Conservation (phyloP, 2,113 vertebrate genomes). For the Sturnira hondurensis region DNA sequence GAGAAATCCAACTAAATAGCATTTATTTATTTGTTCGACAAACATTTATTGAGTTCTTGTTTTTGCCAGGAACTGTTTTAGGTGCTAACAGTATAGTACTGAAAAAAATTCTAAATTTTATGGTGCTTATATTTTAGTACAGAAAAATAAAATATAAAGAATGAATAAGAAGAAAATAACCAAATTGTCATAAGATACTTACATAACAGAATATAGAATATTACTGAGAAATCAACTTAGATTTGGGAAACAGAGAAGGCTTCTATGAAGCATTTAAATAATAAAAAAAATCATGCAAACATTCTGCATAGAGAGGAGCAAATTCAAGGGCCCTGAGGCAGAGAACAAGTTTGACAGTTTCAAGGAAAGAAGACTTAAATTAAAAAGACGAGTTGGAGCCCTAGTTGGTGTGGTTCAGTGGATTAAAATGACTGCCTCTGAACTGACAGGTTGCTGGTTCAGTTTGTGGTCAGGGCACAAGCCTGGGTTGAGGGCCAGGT, state of each 20-base stretch:
- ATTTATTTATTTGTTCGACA: constrained; percentile 1
- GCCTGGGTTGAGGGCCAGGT: too few relatives aligned
- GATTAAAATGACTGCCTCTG: too few relatives aligned
- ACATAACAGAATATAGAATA: background rate
- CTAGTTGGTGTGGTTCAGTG: too few relatives aligned
- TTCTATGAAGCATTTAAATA: constrained; percentile 16
- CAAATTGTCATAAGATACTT: background rate
- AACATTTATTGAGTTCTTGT: background rate
- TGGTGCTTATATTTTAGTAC: background rate
- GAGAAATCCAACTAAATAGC: background rate
- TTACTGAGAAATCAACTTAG: background rate
- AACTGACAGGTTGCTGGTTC: too few relatives aligned
- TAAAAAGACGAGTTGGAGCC: background rate
- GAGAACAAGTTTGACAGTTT: constrained; percentile 27
- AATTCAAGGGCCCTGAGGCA: constrained; percentile 17
- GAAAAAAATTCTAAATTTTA: background rate
- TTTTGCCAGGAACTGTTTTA: background rate
- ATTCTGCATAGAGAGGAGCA: constrained; percentile 3
- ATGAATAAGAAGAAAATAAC: background rate
- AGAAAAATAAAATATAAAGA: background rate
- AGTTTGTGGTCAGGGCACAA: too few relatives aligned
- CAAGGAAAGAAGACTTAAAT: constrained; percentile 40
- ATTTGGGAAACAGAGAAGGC: background rate
- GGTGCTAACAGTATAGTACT: background rate
- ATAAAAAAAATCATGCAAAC: constrained; percentile 21